A percentile compares a stretch with the other conserved stretches of the same genome.
Evolutionary conservation across 2,113 vertebrate species (phyloP).

Genomic region (Sylvia atricapilla): DNA sequence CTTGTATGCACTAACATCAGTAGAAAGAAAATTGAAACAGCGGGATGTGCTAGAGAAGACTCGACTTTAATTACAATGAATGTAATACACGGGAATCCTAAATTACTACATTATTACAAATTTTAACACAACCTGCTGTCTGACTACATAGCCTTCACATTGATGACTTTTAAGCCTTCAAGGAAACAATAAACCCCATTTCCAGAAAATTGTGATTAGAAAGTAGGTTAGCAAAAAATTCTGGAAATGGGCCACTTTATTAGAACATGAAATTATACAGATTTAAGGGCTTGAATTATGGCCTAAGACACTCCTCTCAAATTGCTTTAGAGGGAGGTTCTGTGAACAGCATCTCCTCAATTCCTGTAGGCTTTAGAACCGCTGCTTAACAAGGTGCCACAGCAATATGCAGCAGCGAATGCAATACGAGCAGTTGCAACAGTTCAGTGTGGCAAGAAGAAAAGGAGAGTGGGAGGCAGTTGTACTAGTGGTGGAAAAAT

Average conservation of each 20-base stretch:
- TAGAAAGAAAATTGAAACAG: conserved; percentile 8
- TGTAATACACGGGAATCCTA: neutral
- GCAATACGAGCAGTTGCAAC: neutral
- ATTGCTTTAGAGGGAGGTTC: neutral
- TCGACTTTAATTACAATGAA: neutral
- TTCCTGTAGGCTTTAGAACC: neutral
- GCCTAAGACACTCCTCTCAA: neutral
- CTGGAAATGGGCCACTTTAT: neutral
- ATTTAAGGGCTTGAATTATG: neutral
- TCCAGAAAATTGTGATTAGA: neutral
- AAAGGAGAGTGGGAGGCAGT: neutral
- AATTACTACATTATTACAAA: neutral
- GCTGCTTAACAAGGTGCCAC: neutral
- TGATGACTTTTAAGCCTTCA: neutral
- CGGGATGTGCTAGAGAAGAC: neutral
- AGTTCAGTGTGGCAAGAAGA: neutral
- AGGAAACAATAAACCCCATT: neutral
- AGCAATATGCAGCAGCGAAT: accelerated
- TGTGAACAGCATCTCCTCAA: neutral
- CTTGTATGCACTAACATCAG: neutral
- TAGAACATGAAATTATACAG: neutral
- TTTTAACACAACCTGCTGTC: neutral
- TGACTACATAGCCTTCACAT: neutral
- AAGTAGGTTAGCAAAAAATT: neutral
- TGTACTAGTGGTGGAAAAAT: neutral